These are phyloP conservation scores for Epinephelus cyanopodus DNA, from an alignment of 2,113 vertebrate genomes.

Conservation along the genomic window DNA sequence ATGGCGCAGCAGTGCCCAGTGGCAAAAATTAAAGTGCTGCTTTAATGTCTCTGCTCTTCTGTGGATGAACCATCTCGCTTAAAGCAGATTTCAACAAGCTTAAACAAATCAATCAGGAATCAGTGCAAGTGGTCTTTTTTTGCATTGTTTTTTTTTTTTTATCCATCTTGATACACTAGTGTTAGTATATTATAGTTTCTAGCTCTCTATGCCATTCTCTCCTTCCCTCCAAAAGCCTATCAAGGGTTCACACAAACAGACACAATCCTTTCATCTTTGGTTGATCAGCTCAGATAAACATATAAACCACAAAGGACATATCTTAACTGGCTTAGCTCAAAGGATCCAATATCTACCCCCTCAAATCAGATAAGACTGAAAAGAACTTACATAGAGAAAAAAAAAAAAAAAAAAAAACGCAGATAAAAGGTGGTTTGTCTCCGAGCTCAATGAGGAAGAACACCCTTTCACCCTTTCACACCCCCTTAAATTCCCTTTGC, in stretches of 20 bases:
- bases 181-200: no score
- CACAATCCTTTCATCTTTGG: constrained; percentile 65
- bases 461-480: background rate
- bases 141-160: constrained; percentile 8
- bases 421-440: constrained; percentile 37
- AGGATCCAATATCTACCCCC: constrained; percentile 63
- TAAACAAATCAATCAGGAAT: constrained; percentile 25
- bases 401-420: background rate
- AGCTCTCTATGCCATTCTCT: background rate
- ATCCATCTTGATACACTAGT: background rate
- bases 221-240: constrained; percentile 6
- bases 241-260: constrained; percentile 50
- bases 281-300: constrained; percentile 58
- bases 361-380: constrained; percentile 65
- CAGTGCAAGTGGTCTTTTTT: background rate
- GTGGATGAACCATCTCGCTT: constrained; percentile 39
- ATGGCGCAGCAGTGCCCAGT: constrained; percentile 10
- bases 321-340: constrained; percentile 73
- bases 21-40: constrained; percentile 35
- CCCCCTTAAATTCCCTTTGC: constrained; percentile 10
- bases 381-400: constrained; percentile 38
- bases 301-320: constrained; percentile 51
- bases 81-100: constrained; percentile 24
- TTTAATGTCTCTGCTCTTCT: constrained; percentile 15
- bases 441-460: background rate